Evolutionary conservation across 2,113 vertebrate species (phyloP).

Genomic region (Cephalopholis sonnerati): DNA sequence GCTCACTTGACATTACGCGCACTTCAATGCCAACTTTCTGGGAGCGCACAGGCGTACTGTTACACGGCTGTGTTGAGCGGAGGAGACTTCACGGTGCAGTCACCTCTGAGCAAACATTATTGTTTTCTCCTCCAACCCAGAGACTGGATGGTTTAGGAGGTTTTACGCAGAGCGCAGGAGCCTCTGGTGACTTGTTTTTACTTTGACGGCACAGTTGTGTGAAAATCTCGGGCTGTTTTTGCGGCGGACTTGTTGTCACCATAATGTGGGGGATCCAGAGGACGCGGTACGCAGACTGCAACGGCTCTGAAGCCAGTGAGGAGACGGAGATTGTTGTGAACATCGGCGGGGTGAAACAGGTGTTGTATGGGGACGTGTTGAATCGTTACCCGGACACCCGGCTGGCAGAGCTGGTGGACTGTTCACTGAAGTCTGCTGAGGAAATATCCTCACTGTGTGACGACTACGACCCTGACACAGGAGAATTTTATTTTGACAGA

Average conservation of each 20-base stretch:
- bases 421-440: slow-evolving; percentile 79
- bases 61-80: slow-evolving; percentile 46
- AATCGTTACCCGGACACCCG: slow-evolving; percentile 93
- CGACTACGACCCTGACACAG: slow-evolving; percentile 93
- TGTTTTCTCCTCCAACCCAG: background rate
- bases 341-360: slow-evolving; percentile 94
- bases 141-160: background rate
- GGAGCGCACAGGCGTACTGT: slow-evolving; percentile 74
- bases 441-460: slow-evolving; percentile 89
- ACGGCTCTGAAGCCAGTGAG: slow-evolving; percentile 84
- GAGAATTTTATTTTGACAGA: slow-evolving; percentile 97
- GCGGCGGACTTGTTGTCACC: slow-evolving; percentile 4
- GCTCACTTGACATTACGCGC: slow-evolving; percentile 55
- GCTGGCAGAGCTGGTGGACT: slow-evolving; percentile 90
- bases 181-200: slow-evolving; percentile 29
- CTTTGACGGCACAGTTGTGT: slow-evolving; percentile 10
- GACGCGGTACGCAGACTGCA: slow-evolving; percentile 85
- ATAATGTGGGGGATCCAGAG: slow-evolving; percentile 86
- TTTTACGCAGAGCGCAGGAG: slow-evolving; percentile 46
- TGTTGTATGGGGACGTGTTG: slow-evolving; percentile 89
- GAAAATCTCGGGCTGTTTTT: background rate
- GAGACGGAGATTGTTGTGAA: slow-evolving; percentile 93
- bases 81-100: slow-evolving; percentile 51
- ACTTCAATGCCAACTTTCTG: slow-evolving; percentile 74
- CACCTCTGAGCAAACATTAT: slow-evolving; percentile 17